phyloP scores from a whole-genome alignment of 1,140 invertebrate genomes.

The Drosophila truncata region DNA sequence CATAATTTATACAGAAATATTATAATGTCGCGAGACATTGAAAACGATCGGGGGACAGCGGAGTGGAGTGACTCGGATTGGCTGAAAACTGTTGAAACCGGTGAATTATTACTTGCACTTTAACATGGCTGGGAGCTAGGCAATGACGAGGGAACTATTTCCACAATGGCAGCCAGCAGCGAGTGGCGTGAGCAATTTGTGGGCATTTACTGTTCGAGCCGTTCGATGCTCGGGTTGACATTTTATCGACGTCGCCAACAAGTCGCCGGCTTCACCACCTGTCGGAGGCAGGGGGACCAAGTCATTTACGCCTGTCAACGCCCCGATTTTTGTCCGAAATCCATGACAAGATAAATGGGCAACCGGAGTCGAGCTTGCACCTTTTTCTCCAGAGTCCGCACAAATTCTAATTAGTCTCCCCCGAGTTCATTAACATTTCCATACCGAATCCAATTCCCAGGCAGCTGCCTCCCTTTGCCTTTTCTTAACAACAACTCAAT shows the following conservation, averaged over 20 bases:
- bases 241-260: slow-evolving; percentile 74
- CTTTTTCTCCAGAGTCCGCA: slow-evolving; percentile 9
- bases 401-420: slow-evolving; percentile 55
- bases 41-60: slow-evolving; percentile 45
- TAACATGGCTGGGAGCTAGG: slow-evolving; percentile 70
- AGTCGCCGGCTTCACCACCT: slow-evolving; percentile 71
- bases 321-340: slow-evolving; percentile 67
- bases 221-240: slow-evolving; percentile 59
- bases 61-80: slow-evolving; percentile 17
- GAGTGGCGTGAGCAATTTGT: slow-evolving; percentile 49
- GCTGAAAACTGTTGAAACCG: slow-evolving; percentile 75
- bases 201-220: slow-evolving; percentile 12
- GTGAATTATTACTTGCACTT: slow-evolving; percentile 84
- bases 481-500: slow-evolving; percentile 38
- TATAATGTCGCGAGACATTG: slow-evolving; percentile 79
- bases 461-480: not conserved
- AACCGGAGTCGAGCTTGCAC: slow-evolving; percentile 27
- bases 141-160: slow-evolving; percentile 73
- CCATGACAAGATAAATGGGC: slow-evolving; percentile 70
- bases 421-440: slow-evolving; percentile 60
- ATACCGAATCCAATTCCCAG: slow-evolving; percentile 9
- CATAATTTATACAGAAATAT: slow-evolving; percentile 81
- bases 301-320: slow-evolving; percentile 81
- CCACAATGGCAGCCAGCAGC: slow-evolving; percentile 54
- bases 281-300: slow-evolving; percentile 51